Evolutionary conservation across 2,797 vertebrate species (phyloP).

Genomic region (Notoglanidium macrostoma): DNA sequence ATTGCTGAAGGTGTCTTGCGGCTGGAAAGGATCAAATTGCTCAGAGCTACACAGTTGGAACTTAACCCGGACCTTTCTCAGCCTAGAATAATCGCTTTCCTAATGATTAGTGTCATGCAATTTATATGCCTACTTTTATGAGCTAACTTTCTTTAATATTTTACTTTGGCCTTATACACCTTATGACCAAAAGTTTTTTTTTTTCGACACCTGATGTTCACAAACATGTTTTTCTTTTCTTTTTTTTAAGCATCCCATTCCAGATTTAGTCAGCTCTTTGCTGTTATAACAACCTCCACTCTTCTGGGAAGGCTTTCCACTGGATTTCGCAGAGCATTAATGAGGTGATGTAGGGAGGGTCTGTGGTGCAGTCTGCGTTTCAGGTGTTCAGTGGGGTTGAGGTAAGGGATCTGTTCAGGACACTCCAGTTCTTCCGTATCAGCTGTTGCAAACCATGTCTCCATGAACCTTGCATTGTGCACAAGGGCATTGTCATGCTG

Average conservation of each 20-base stretch:
- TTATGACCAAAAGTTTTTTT: neutral
- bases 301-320: neutral
- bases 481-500: neutral
- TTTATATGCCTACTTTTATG: neutral
- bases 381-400: neutral
- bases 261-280: neutral
- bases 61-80: slow-evolving; percentile 12
- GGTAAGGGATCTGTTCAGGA: neutral
- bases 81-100: neutral
- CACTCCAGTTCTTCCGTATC: neutral
- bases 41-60: slow-evolving; percentile 14
- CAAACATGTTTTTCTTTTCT: neutral
- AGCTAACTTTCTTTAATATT: neutral
- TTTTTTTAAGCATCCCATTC: neutral
- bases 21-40: slow-evolving; percentile 33
- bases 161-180: neutral
- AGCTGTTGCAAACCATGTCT: neutral
- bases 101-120: slow-evolving; percentile 11
- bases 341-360: neutral
- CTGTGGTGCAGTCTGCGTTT: neutral
- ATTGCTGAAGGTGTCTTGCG: slow-evolving; percentile 44
- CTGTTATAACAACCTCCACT: neutral
- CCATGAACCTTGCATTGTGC: neutral
- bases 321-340: neutral
- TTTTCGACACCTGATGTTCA: neutral